These are phyloP conservation scores for Motacilla alba DNA, from an alignment of 2,113 vertebrate species.

Conservation along the genomic window DNA sequence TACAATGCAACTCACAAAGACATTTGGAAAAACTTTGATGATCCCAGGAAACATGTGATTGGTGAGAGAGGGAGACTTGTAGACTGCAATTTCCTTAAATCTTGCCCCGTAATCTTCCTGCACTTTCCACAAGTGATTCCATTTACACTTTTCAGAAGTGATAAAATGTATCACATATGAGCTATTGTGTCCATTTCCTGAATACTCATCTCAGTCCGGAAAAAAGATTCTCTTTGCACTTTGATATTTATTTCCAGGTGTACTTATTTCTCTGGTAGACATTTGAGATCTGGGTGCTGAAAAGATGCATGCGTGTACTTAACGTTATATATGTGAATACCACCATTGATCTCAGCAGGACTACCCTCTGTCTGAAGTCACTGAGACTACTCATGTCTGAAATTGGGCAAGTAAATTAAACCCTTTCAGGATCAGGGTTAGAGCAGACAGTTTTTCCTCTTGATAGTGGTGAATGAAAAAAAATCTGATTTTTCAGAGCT, in stretches of 20 bases:
- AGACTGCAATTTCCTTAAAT: not conserved
- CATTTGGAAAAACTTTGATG: not conserved
- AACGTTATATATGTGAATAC: not conserved
- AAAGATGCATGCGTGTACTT: not conserved
- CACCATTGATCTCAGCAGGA: slow-evolving; percentile 52
- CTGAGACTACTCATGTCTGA: not conserved
- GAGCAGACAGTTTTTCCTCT: not conserved
- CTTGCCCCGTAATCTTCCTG: not conserved
- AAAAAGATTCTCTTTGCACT: not conserved
- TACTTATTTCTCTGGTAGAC: not conserved
- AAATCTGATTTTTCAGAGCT: not conserved
- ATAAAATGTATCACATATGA: slow-evolving; percentile 49
- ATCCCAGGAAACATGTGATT: not conserved
- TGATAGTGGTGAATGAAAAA: not conserved
- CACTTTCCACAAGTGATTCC: slow-evolving; percentile 29
- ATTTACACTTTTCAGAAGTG: slow-evolving; percentile 13
- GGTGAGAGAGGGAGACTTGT: not conserved
- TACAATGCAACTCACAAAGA: slow-evolving; percentile 15
- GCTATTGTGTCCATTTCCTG: slow-evolving; percentile 21
- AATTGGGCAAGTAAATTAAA: slow-evolving; percentile 27
- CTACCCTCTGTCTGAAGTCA: slow-evolving; percentile 9
- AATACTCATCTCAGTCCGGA: not conserved
- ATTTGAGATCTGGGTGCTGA: slow-evolving; percentile 15
- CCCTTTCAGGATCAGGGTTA: not conserved
- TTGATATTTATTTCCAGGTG: slow-evolving; percentile 35